Percentiles rank a stretch among this genome's conserved stretches.
Evolutionary conservation across 2,113 vertebrate species (phyloP).

Genomic region (Marmota flaviventris): DNA sequence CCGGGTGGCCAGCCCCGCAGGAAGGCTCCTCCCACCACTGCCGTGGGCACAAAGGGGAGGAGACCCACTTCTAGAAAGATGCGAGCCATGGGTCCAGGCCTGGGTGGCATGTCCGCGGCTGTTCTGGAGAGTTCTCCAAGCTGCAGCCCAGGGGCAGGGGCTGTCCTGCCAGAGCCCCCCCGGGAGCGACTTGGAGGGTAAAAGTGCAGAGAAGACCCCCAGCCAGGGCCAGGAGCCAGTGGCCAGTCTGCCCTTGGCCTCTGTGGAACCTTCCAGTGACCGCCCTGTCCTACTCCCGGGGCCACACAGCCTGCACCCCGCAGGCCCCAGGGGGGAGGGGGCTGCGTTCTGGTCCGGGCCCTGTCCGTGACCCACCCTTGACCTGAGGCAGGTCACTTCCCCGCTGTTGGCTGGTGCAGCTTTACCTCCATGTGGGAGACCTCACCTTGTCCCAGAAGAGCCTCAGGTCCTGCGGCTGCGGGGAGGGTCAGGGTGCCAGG

Average conservation of each 20-base stretch:
- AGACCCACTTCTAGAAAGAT: neutral
- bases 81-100: neutral
- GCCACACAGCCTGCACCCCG: fast-evolving
- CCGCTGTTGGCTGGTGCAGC: fast-evolving
- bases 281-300: no score
- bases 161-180: neutral
- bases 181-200: no score
- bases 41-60: constrained; percentile 36
- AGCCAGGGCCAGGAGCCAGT: no score
- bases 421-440: neutral
- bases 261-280: fast-evolving
- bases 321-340: neutral
- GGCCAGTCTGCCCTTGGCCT: neutral
- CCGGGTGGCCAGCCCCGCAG: neutral
- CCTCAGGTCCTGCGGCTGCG: neutral
- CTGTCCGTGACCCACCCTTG: neutral
- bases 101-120: neutral
- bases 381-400: neutral
- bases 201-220: no score
- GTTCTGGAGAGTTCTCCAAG: neutral
- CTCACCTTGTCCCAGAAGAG: fast-evolving
- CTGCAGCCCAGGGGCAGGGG: fast-evolving
- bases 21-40: constrained; percentile 34
- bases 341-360: fast-evolving
- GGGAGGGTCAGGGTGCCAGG: neutral